Conservation (phyloP, 1,140 invertebrate species). For the Drosophila nasuta region DNA sequence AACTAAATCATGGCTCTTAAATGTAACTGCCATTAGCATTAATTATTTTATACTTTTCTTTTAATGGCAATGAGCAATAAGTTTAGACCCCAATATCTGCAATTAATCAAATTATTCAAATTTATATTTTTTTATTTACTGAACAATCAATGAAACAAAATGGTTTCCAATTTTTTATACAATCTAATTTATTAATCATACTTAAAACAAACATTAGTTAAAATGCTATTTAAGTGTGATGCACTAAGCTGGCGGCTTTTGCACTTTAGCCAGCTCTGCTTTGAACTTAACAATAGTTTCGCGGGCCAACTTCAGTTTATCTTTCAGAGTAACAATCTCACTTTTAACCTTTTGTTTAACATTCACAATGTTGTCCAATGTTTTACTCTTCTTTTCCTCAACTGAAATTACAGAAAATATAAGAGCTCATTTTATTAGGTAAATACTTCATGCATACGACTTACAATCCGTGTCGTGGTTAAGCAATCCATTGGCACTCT, state of each 20-base stretch:
- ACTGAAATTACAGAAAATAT: constrained; percentile 87
- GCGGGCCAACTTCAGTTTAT: constrained; percentile 94
- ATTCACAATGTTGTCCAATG: constrained; percentile 90
- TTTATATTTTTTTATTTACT: too few relatives aligned
- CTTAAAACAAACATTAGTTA: constrained; percentile 22
- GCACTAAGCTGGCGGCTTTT: constrained; percentile 81
- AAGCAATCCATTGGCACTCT: constrained; percentile 63
- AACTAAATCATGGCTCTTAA: too few relatives aligned
- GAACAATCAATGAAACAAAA: too few relatives aligned
- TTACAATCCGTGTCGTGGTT: constrained; percentile 96
- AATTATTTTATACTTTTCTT: not conserved
- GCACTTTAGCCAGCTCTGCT: constrained; percentile 92
- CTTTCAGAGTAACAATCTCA: constrained; percentile 94
- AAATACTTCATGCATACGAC: constrained; percentile 70
- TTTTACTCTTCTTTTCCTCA: constrained; percentile 95
- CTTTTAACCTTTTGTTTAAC: constrained; percentile 93
- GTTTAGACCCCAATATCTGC: too few relatives aligned
- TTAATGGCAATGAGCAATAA: not conserved
- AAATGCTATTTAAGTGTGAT: not conserved
- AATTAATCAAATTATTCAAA: too few relatives aligned
- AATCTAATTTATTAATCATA: constrained; percentile 14
- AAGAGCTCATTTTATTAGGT: constrained; percentile 8
- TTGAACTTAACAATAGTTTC: constrained; percentile 96
- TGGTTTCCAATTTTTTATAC: not conserved
- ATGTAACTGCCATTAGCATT: too few relatives aligned